phyloP scores from a whole-genome alignment of 2,888 invertebrate genomes.

The Ophonus ardosiacus region DNA sequence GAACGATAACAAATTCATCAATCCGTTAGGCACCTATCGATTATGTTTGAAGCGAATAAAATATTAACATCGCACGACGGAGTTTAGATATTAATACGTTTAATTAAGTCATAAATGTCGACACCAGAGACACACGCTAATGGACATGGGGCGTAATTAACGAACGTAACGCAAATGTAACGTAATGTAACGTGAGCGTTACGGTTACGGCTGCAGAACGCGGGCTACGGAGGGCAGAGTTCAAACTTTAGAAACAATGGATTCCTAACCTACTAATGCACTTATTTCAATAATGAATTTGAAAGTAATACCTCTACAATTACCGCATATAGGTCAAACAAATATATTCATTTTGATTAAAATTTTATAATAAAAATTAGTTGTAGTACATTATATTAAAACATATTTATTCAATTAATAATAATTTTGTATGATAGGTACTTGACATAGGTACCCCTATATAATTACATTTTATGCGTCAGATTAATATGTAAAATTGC shows the following conservation, averaged over 20 bases:
- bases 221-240: not conserved
- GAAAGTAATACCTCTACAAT: not conserved
- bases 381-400: too few species aligned
- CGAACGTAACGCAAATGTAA: slow-evolving; percentile 22
- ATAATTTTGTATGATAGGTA: too few species aligned
- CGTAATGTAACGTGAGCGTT: slow-evolving; percentile 18
- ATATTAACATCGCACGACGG: slow-evolving; percentile 17
- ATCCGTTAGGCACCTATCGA: slow-evolving; percentile 32
- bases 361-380: too few species aligned
- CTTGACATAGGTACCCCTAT: too few species aligned
- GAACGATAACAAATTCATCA: slow-evolving; percentile 19
- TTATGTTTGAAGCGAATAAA: slow-evolving; percentile 35
- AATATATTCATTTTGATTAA: too few species aligned
- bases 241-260: not conserved
- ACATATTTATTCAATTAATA: too few species aligned
- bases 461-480: too few species aligned
- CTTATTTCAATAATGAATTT: not conserved
- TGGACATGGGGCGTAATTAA: slow-evolving; percentile 35
- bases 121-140: slow-evolving; percentile 43
- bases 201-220: not conserved
- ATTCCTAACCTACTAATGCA: not conserved
- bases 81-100: slow-evolving; percentile 50
- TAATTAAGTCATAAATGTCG: slow-evolving; percentile 49
- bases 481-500: too few species aligned
- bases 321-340: too few species aligned